Percentiles rank a stretch among this genome's conserved stretches.
phyloP scores from a whole-genome alignment of 2,888 invertebrate species.

The Amphipyra berbera region DNA sequence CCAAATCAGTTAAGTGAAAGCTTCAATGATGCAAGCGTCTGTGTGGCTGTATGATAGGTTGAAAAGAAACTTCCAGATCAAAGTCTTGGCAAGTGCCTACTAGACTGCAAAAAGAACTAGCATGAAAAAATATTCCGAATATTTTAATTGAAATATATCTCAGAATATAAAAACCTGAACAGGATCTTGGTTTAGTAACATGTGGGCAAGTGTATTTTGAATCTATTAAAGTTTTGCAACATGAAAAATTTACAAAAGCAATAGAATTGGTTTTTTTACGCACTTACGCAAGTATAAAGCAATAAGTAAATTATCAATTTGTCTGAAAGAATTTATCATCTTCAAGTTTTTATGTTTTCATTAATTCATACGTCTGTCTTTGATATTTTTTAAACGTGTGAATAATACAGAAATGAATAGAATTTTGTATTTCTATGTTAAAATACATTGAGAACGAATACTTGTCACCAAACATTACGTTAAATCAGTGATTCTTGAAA shows the following conservation, averaged over 20 bases:
- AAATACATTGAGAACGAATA: conserved; percentile 7
- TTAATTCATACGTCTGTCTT: conserved; percentile 1
- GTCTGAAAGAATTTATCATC: conserved; percentile 1
- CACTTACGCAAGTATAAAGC: conserved; percentile 14
- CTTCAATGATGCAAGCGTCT: conserved; percentile 39
- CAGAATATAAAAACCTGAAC: conserved; percentile 1
- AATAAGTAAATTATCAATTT: conserved; percentile 1
- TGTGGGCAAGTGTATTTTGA: neutral
- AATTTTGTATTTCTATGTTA: neutral
- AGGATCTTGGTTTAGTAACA: conserved; percentile 9
- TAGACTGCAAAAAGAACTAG: conserved; percentile 23
- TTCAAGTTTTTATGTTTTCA: conserved; percentile 10
- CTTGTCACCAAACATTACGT: conserved; percentile 17
- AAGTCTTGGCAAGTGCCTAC: conserved; percentile 14
- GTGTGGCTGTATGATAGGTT: conserved; percentile 5
- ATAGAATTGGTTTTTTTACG: conserved; percentile 4
- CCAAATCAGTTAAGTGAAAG: conserved; percentile 44
- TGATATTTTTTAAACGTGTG: neutral
- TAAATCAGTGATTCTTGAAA: conserved; percentile 23
- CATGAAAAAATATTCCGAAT: conserved; percentile 4
- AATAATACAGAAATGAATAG: neutral
- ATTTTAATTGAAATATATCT: conserved; percentile 19
- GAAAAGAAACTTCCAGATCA: conserved; percentile 38
- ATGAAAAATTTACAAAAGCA: conserved; percentile 10
- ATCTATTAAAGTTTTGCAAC: conserved; percentile 2